A percentile compares a stretch with the other conserved stretches of the same genome.
These are phyloP conservation scores for Ypsolopha sequella DNA, from an alignment of 2,888 invertebrate genomes.

Conservation along the genomic window DNA sequence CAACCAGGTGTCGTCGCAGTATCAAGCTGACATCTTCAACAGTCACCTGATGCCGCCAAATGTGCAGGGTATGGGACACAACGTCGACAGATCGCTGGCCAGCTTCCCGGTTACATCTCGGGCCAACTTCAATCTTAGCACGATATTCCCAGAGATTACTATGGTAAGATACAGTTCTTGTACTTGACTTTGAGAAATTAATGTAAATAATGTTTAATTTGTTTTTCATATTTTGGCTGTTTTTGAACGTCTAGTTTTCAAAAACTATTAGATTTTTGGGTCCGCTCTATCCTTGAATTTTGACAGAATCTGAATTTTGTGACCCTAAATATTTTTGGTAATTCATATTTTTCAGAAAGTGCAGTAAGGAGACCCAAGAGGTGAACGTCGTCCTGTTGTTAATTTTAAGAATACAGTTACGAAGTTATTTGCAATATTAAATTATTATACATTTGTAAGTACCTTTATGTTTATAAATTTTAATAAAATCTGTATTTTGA, in stretches of 20 bases:
- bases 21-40: constrained; percentile 56
- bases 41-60: constrained; percentile 52
- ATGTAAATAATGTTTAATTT: too few relatives aligned
- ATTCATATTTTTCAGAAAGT: constrained; percentile 59
- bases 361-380: constrained; percentile 27
- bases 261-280: too few relatives aligned
- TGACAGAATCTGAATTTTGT: not conserved
- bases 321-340: too few relatives aligned
- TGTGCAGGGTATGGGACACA: constrained; percentile 43
- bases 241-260: too few relatives aligned
- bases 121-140: constrained; percentile 85
- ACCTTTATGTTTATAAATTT: not conserved
- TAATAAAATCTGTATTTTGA: not conserved
- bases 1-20: constrained; percentile 54
- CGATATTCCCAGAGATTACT: constrained; percentile 88
- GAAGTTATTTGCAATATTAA: too few relatives aligned
- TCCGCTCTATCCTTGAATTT: not conserved
- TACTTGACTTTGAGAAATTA: too few relatives aligned
- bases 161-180: constrained; percentile 49
- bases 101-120: constrained; percentile 52
- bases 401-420: too few relatives aligned
- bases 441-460: not conserved
- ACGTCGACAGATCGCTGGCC: constrained; percentile 42
- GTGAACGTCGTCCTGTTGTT: too few relatives aligned
- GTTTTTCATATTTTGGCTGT: too few relatives aligned